A percentile compares a stretch with the other conserved stretches of the same genome.
Evolutionary conservation across 2,113 vertebrate genomes (phyloP).

Genomic region (Azemiops feae): DNA sequence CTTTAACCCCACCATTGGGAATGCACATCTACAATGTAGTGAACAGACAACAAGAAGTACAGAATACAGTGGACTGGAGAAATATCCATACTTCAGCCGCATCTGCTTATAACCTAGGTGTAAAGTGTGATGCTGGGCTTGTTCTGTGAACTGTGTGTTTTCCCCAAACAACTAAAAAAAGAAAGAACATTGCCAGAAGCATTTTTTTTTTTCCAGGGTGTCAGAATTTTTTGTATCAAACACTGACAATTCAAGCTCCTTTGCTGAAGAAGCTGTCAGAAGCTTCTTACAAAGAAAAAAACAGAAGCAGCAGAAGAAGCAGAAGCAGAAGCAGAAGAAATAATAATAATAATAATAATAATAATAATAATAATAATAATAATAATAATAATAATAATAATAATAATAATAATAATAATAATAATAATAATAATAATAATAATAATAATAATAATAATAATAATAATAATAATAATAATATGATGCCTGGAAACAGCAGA

Average conservation of each 20-base stretch:
- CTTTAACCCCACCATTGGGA: constrained; percentile 43
- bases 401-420: too few relatives aligned
- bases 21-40: constrained; percentile 32
- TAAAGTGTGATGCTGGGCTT: constrained; percentile 53
- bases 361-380: too few relatives aligned
- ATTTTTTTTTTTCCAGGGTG: constrained; percentile 65
- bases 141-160: constrained; percentile 58
- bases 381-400: too few relatives aligned
- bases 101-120: constrained; percentile 69
- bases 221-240: constrained; percentile 69
- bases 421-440: too few relatives aligned
- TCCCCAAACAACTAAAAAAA: constrained; percentile 74
- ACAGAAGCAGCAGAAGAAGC: not conserved
- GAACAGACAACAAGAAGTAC: constrained; percentile 53
- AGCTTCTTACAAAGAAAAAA: constrained; percentile 23
- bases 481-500: too few relatives aligned
- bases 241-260: constrained; percentile 69
- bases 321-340: too few relatives aligned
- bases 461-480: too few relatives aligned
- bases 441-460: too few relatives aligned
- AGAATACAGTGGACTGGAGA: constrained; percentile 50
- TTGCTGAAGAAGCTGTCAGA: constrained; percentile 68
- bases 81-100: constrained; percentile 65
- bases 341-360: too few relatives aligned
- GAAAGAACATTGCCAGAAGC: constrained; percentile 73